These are phyloP conservation scores for Penaeus monodon DNA, from an alignment of 2,888 invertebrate genomes.

Conservation along the genomic window DNA sequence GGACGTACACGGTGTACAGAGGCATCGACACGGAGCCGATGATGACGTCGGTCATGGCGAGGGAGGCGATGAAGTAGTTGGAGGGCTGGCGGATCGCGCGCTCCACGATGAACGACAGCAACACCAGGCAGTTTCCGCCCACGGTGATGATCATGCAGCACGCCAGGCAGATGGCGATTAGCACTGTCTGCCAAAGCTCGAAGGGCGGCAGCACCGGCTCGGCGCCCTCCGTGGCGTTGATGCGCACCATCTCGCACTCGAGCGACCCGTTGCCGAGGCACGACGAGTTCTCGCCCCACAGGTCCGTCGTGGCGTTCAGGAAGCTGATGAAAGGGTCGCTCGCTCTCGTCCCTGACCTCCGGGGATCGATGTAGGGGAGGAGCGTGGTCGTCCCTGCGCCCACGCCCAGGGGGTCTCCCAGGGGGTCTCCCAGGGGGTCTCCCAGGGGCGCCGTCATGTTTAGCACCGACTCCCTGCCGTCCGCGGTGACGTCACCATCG, in stretches of 20 bases:
- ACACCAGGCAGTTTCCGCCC: conserved; percentile 94
- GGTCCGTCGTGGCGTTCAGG: conserved; percentile 41
- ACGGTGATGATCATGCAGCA: conserved; percentile 92
- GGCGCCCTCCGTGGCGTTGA: conserved; percentile 39
- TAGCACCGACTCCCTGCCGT: conserved; percentile 39
- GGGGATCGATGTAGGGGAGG: conserved; percentile 46
- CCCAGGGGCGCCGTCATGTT: conserved; percentile 58
- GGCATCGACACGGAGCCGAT: conserved; percentile 99
- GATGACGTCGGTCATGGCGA: conserved; percentile 96
- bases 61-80: conserved; percentile 98
- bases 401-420: conserved; percentile 29
- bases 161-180: conserved; percentile 88
- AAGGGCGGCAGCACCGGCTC: conserved; percentile 82
- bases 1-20: conserved; percentile 96
- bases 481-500: conserved; percentile 22
- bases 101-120: conserved; percentile 85
- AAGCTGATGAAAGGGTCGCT: conserved; percentile 44
- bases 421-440: conserved; percentile 23
- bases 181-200: conserved; percentile 74
- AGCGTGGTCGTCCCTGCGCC: conserved; percentile 39
- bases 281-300: conserved; percentile 49
- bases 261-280: conserved; percentile 49
- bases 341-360: conserved; percentile 20
- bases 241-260: conserved; percentile 45
- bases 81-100: conserved; percentile 85